These are phyloP conservation scores for Lepidocyrtinus sp. DNA, from an alignment of 2,888 invertebrate species.

Conservation along the genomic window DNA sequence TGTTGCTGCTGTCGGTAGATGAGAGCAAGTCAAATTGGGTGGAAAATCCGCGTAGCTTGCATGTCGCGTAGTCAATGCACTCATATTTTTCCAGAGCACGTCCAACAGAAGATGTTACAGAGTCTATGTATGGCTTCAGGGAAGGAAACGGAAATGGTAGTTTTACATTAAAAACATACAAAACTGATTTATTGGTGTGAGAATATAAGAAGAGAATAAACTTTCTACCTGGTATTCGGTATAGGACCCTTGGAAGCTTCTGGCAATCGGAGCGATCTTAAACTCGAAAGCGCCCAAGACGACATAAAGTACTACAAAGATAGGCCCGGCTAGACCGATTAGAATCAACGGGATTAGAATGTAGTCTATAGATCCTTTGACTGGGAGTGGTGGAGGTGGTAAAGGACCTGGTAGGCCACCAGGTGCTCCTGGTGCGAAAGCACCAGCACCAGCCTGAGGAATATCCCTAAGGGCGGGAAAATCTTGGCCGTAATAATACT, in stretches of 20 bases:
- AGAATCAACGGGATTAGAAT: conserved; percentile 69
- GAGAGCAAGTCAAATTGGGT: conserved; percentile 49
- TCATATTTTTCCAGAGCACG: conserved; percentile 61
- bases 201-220: neutral
- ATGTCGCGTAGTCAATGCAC: conserved; percentile 65
- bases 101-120: conserved; percentile 49
- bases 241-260: conserved; percentile 47
- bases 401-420: conserved; percentile 25
- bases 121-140: conserved; percentile 55
- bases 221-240: conserved; percentile 43
- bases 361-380: conserved; percentile 69
- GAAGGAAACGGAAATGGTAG: neutral
- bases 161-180: conserved; percentile 2
- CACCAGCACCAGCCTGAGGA: conserved; percentile 14
- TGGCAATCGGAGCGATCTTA: conserved; percentile 64
- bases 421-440: too few species aligned
- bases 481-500: conserved; percentile 29
- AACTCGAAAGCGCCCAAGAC: conserved; percentile 68
- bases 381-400: conserved; percentile 53
- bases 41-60: conserved; percentile 57
- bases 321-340: conserved; percentile 68
- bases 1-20: neutral
- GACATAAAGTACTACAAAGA: conserved; percentile 70
- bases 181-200: neutral
- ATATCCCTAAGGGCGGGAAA: conserved; percentile 26